phyloP scores from a whole-genome alignment of 2,113 vertebrate species.

The Coregonus clupeaformis region DNA sequence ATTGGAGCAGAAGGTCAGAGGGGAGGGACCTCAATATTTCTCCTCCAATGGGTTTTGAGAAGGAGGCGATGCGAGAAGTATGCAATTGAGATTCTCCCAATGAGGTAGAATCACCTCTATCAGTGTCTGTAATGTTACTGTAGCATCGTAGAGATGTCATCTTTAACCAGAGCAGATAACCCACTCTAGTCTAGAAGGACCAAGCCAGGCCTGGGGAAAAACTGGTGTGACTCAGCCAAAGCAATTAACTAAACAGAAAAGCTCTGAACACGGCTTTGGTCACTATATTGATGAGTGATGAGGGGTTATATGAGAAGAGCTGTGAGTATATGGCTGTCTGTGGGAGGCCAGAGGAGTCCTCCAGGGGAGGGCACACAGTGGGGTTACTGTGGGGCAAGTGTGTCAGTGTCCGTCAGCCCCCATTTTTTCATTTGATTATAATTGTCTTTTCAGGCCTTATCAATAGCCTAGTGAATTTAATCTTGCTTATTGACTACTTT shows the following conservation, averaged over 20 bases:
- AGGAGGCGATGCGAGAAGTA: no score
- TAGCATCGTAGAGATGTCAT: background rate
- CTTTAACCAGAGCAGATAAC: background rate
- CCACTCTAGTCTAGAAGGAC: constrained; percentile 5
- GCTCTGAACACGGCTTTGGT: constrained; percentile 63
- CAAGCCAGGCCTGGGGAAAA: constrained; percentile 3
- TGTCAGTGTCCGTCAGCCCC: background rate
- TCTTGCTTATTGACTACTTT: no score
- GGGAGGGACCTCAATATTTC: no score
- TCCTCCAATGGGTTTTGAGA: no score
- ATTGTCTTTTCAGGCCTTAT: no score
- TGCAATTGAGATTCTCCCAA: background rate
- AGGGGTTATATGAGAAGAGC: constrained; percentile 58
- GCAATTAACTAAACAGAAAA: constrained; percentile 57
- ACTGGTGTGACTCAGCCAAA: constrained; percentile 39
- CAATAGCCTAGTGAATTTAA: no score
- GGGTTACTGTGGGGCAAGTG: constrained; percentile 20
- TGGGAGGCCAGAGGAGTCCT: constrained; percentile 53
- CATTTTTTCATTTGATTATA: no score
- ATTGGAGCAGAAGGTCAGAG: no score
- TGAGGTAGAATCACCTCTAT: background rate
- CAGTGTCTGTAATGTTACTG: background rate
- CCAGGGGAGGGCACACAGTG: constrained; percentile 47
- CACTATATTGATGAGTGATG: constrained; percentile 62
- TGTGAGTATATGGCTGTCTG: constrained; percentile 47